phyloP scores from a whole-genome alignment of 2,113 vertebrate species.

The Malurus alboscapulatus region DNA sequence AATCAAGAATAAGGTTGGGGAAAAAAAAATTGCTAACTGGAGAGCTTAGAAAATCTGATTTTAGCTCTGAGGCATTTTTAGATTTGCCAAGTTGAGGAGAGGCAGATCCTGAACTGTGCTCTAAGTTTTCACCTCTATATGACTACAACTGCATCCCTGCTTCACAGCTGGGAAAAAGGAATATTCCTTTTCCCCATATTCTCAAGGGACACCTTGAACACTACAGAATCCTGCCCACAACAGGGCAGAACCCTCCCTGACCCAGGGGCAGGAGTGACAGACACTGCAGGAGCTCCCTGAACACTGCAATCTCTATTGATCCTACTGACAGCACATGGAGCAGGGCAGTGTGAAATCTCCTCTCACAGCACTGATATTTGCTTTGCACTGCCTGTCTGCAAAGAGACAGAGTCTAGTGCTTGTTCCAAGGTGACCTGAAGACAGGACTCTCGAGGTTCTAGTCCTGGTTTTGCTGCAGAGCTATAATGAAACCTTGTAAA shows the following conservation, averaged over 20 bases:
- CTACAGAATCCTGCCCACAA: neutral
- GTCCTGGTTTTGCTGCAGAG: conserved; percentile 34
- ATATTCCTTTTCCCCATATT: neutral
- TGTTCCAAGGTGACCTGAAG: conserved; percentile 47
- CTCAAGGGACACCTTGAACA: neutral
- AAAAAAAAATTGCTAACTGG: neutral
- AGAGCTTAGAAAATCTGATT: neutral
- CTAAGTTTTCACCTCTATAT: neutral
- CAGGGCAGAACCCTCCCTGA: neutral
- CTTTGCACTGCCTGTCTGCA: neutral
- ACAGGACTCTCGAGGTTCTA: neutral
- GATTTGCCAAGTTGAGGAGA: neutral
- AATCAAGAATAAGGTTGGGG: neutral
- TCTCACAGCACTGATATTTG: neutral
- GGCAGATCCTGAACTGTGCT: neutral
- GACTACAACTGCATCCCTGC: neutral
- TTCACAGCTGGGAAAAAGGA: neutral
- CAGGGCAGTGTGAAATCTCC: neutral
- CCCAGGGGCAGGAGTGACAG: rapidly evolving
- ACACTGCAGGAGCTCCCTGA: neutral
- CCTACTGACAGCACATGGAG: rapidly evolving
- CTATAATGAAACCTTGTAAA: conserved; percentile 40
- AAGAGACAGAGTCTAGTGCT: neutral
- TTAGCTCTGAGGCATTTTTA: neutral
- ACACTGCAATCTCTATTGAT: neutral